Conservation (phyloP, 2,113 vertebrate genomes). For the Dipodomys stephensi region DNA sequence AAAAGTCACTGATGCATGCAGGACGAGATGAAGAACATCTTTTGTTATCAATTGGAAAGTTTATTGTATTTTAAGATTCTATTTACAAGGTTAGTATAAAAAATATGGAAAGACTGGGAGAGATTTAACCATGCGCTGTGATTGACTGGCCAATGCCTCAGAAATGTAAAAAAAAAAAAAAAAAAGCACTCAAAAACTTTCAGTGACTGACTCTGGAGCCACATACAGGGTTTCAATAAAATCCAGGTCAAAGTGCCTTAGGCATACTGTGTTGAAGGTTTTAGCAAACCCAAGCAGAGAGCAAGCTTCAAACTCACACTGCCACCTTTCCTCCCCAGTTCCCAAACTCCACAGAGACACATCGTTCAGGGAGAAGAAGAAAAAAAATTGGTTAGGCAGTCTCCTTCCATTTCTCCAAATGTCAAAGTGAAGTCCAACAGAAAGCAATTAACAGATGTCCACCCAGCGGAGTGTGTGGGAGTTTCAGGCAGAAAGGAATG, state of each 20-base stretch:
- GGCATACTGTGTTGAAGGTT: not conserved
- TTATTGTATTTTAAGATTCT: conserved; percentile 36
- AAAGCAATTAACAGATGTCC: conserved; percentile 80
- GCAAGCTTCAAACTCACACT: conserved; percentile 29
- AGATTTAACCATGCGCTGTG: not conserved
- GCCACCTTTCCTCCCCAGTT: conserved; percentile 30
- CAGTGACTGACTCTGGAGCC: not conserved
- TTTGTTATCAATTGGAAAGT: conserved; percentile 1
- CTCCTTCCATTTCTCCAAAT: conserved; percentile 74
- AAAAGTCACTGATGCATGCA: not conserved
- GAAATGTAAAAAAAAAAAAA: not conserved
- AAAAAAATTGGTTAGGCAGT: conserved; percentile 23
- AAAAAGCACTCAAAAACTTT: not conserved
- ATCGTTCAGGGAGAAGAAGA: not conserved
- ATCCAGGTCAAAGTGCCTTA: conserved; percentile 53
- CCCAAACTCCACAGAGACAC: conserved; percentile 64
- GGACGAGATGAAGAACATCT: not conserved
- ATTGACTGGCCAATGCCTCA: not conserved
- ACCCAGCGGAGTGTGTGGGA: conserved; percentile 72
- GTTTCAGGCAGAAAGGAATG: conserved; percentile 47
- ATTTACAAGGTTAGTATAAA: conserved; percentile 3
- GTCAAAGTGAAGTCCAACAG: conserved; percentile 76
- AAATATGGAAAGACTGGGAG: not conserved
- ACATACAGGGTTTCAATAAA: not conserved
- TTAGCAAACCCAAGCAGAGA: conserved; percentile 4